Percentiles rank a stretch among this genome's conserved stretches.
These are phyloP conservation scores for Mugil cephalus DNA, from an alignment of 2,113 vertebrate species.

Conservation along the genomic window DNA sequence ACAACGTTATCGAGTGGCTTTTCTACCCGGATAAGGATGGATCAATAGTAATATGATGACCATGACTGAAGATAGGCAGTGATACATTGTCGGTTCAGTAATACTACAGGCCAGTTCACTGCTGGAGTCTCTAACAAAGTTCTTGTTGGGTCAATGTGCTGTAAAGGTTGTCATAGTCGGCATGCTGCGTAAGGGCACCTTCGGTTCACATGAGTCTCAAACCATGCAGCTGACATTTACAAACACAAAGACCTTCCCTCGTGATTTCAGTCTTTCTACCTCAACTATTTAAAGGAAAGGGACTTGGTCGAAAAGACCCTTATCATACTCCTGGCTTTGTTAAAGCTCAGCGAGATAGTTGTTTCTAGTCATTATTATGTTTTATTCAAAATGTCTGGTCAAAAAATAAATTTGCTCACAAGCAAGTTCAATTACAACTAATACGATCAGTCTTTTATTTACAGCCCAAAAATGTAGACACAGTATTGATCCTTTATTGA, in stretches of 20 bases:
- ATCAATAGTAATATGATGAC: conserved; percentile 28
- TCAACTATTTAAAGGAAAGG: too few species aligned
- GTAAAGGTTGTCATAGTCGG: neutral
- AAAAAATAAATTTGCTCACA: too few species aligned
- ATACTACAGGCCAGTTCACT: neutral
- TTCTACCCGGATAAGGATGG: neutral
- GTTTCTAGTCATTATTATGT: too few species aligned
- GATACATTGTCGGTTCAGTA: conserved; percentile 14
- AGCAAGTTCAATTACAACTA: too few species aligned
- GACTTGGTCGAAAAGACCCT: too few species aligned
- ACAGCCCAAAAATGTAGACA: too few species aligned
- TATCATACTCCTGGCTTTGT: too few species aligned
- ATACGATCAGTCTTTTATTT: too few species aligned
- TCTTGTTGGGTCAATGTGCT: conserved; percentile 4
- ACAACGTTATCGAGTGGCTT: conserved; percentile 8
- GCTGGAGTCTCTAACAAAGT: conserved; percentile 10
- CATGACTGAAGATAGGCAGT: conserved; percentile 21
- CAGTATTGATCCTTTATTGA: too few species aligned
- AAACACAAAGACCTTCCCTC: neutral
- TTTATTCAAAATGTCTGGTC: too few species aligned
- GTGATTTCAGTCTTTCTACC: too few species aligned
- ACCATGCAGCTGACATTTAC: neutral
- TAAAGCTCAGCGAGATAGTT: too few species aligned
- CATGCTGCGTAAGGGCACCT: neutral
- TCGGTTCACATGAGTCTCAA: neutral